Base-by-base conservation (phyloP, 1,140 invertebrate genomes). In the Ectropis grisescens region DNA sequence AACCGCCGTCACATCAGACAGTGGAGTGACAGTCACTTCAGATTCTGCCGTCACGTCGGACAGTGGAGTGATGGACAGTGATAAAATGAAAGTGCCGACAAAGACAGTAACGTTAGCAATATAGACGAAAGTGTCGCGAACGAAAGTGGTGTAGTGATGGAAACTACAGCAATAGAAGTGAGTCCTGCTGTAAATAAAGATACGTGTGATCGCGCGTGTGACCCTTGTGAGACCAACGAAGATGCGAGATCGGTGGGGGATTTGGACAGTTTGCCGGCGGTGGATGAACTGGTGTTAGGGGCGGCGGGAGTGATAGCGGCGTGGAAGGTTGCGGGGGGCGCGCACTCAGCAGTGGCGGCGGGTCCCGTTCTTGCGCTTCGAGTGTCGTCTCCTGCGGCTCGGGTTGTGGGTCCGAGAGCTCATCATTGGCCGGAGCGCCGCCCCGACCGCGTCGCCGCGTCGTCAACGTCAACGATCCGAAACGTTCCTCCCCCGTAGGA, bases 291-390 rank as follows among this genome's bases (percentile, higher is more conserved):
- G 12, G 68, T 32, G 0, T 47, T 76, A 12, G 68, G 66, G 41
- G 72, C 84, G 38, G 89, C 91, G 37, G 91, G 90, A 92, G 90
- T 54, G 91, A 93, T 56, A 92, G 91, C 50, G 91, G 91, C 1
- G 89, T 93, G 1, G 91, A 92, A 54, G 86, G 88, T 16, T 88
- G 88, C 47, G 85, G 87, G 1, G 85, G 87, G 1, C 87, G 87
- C 48, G 86, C 84, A 25, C 87, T 86, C 48, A 91, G 86, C 60
- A 84, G 85, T 53, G 83, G 87, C n/a, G 82, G 86, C 19, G 64
- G 85, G 37, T 82, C 79, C 5, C 61, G 80, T 0, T 91, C 90
- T 1, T 91, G 90, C 51, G 89, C 90, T 33, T 91, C 90, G 9
- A 91, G 91, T 52, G 82, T 93, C 27, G 87, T 92, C 12, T 92